Base-by-base conservation (phyloP, 2,797 vertebrate species). In the Mormyrus hasselquistii region DNA sequence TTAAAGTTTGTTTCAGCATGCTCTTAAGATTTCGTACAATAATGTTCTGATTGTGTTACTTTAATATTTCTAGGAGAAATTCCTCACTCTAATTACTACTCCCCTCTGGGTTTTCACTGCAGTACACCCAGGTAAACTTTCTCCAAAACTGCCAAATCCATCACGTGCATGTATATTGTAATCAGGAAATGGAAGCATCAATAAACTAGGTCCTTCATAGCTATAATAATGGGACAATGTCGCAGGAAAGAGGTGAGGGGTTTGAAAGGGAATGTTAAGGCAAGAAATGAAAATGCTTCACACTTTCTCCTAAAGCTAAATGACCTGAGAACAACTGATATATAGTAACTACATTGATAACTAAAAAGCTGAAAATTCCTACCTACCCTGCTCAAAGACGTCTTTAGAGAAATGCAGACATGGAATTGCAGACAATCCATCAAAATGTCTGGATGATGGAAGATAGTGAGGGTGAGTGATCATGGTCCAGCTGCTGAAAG, bases 361-460 rank as follows among this genome's bases (percentile, higher is more conserved):
- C 65, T 73, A 73, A 73, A 38, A 38, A 38, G 65, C 29, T 38
- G 29, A 73, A 34, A 34, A 73, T 38, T 73, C 12, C 29, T 38
- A 73, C 65, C 29, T 38, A 73, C 65, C 29, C 29, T 38, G 65
- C 29, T 34, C 10, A 73, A 73, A 73, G 65, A 73, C 4, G 12
- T 14, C 65, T 73, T 73, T 73, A 73, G 65, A 73, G 12, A 69
- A 34, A 73, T 14, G 65, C 65, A 38, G 65, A 73, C 65, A 73
- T 73, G 65, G 29, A 73, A 73, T 34, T 38, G 65, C 65, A 73
- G 14, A 73, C 29, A 73, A 73, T 73, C 65, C 65, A 73, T 73
- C 65, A 73, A 73, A 73, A 73, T 73, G 65, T 34, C 65, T 73
- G 65, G 65, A 73, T 73, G 29, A 73, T 73, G 65, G 65, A 73